Base-by-base conservation (phyloP, 1,140 invertebrate species). In the Zaprionus nigranus region DNA sequence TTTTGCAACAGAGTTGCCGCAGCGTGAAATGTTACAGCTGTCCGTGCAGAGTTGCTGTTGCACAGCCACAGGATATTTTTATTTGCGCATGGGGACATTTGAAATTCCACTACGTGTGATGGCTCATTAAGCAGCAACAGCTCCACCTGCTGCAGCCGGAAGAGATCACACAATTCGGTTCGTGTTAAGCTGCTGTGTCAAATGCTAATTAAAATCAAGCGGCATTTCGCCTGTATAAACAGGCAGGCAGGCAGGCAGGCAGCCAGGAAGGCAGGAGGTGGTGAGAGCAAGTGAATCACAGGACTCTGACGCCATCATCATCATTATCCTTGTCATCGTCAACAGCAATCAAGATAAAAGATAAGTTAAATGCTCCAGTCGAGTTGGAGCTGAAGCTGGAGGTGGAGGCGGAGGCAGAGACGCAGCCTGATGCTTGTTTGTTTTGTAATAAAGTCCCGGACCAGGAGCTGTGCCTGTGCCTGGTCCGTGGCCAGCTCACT, bases 191-290 rank as follows among this genome's bases (percentile, higher is more conserved):
- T 79, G 85, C 81, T 88, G 85, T 88, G 85, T 88, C 85, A 88
- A 88, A 88, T 90, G 85, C 85, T 90, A 88, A 88, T 88, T 88
- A 88, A 88, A 90, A 88, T 88, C 85, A 90, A 88, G 81, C 85
- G 85, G 70, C 84, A 83, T 69, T 43, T 83, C 81, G 80, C 73
- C 66, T 90, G 78, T 84, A 85, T 82, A 84, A 88, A 90, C 85
- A 88, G 65, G 78, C 81, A 88, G 75, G 56, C 71, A 28, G 28
- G 1, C 26, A n/a, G n/a, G n/a, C n/a, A n/a, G n/a, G n/a, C n/a
- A n/a, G n/a, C 20, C 20, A 22, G 20, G 20, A 20, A 7, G 28
- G 28, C 28, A 28, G 28, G 20, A 22, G 17, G 17, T 22, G 46
- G 17, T 49, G 46, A 9, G 20, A 9, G 9, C 17, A n/a, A 46